phyloP scores from a whole-genome alignment of 53 echinoderm and acorn worm genomes.

The Stichopus horrens region DNA sequence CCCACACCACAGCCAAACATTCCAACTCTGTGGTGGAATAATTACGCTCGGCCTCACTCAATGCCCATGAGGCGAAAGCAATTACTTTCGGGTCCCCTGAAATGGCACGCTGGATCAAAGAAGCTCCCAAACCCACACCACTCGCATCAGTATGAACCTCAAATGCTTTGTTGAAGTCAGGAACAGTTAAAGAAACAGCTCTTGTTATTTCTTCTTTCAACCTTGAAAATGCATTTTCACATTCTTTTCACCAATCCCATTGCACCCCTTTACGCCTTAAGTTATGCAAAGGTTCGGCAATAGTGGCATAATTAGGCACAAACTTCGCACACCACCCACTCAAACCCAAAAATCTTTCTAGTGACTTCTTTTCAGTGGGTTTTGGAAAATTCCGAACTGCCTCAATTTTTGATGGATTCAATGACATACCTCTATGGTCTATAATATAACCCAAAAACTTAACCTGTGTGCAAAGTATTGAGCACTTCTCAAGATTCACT shows the following conservation, averaged over 20 bases:
- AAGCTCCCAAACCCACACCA: conserved; percentile 2
- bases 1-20: conserved; percentile 65
- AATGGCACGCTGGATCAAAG: neutral
- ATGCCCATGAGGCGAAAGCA: conserved; percentile 57
- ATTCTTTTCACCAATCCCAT: conserved; percentile 11
- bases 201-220: neutral
- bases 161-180: neutral
- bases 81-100: neutral
- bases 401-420: conserved; percentile 10
- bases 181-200: neutral
- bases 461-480: neutral
- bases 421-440: neutral
- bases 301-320: neutral
- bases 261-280: conserved; percentile 10
- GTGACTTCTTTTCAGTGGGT: neutral
- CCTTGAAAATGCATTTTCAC: neutral
- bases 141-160: conserved; percentile 21
- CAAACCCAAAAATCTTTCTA: conserved; percentile 10
- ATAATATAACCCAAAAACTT: conserved; percentile 5
- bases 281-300: neutral
- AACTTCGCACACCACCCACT: conserved; percentile 29
- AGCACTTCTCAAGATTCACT: conserved; percentile 15
- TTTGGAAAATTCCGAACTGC: conserved; percentile 12
- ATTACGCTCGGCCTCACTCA: conserved; percentile 55
- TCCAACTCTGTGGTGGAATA: conserved; percentile 58